These are phyloP conservation scores for Nematopogon swammerdamellus DNA, from an alignment of 2,888 invertebrate genomes.

Conservation along the genomic window DNA sequence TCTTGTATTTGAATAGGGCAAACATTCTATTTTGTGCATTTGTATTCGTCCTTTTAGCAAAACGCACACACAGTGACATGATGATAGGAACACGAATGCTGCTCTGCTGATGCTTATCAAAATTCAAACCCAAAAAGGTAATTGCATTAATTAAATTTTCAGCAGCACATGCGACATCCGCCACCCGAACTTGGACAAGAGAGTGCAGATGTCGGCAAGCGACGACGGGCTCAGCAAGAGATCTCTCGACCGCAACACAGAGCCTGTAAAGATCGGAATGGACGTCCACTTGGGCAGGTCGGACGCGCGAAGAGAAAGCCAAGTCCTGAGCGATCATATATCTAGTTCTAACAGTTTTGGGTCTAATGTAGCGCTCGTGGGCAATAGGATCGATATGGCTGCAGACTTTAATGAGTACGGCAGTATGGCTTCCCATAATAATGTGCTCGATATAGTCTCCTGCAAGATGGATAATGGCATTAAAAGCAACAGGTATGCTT, in stretches of 20 bases:
- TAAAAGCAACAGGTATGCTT: slow-evolving; percentile 30
- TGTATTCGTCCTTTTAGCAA: too few species aligned
- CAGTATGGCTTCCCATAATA: slow-evolving; percentile 16
- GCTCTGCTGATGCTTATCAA: too few species aligned
- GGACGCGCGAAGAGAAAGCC: slow-evolving; percentile 16
- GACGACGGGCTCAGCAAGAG: slow-evolving; percentile 34
- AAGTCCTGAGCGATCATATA: slow-evolving; percentile 27
- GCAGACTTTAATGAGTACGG: slow-evolving; percentile 25
- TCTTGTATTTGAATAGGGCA: too few species aligned
- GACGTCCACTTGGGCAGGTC: slow-evolving; percentile 2
- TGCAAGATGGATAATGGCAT: slow-evolving; percentile 60
- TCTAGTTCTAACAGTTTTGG: slow-evolving; percentile 69
- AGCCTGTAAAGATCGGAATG: not conserved
- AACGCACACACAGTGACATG: too few species aligned
- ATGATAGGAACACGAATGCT: too few species aligned
- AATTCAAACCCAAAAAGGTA: too few species aligned
- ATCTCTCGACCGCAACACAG: slow-evolving; percentile 18
- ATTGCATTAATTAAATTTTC: slow-evolving; percentile 11
- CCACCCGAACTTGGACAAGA: slow-evolving; percentile 19
- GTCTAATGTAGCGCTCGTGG: slow-evolving; percentile 76
- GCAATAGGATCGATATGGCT: slow-evolving; percentile 81
- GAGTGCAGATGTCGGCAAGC: slow-evolving; percentile 33
- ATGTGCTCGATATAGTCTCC: slow-evolving; percentile 61
- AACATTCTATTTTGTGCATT: too few species aligned
- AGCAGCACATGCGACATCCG: slow-evolving; percentile 30